Base-by-base conservation (phyloP, 2,888 invertebrate species). In the Xylota segnis region DNA sequence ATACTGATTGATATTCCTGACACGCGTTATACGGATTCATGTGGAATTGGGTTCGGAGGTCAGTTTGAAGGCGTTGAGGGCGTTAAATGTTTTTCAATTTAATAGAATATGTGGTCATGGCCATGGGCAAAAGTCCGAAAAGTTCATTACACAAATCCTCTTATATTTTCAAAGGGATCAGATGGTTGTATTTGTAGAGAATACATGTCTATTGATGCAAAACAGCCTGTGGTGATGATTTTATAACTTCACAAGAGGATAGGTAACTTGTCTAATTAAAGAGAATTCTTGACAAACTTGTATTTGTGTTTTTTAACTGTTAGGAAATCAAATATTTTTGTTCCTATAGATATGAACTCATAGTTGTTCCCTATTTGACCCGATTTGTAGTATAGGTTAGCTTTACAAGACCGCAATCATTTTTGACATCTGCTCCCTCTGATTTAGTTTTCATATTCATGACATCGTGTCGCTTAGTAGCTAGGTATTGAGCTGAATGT, bases 1-100 rank as follows among this genome's bases (percentile, higher is more conserved):
- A 45, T 34, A 37, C n/a, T 52, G 10, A 81, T 79, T 58, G 63
- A 82, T 82, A 65, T 63, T 43, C 56, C 56, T 58, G 14, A 18
- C 52, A 77, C 32, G 50, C 27, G 14, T 10, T 37, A 10, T 1
- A 23, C 34, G 4, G 32, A 63, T 18, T 32, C 10, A 18, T 37
- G 12, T 14, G 5, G 9, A 16, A 37, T 9, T 5, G 29, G n/a
- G 18, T 1, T 0, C 7, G 23, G 27, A 14, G 37, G 47, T 52
- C 23, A 16, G 6, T 16, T 52, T 66, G 50, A 72, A 40, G 37
- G 37, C 37, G 47, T 40, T 32, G 0, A 32, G 18, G 27, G 40
- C 40, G 58, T 74, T 59, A 43, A 56, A 63, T 82, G 43, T 18
- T 34, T 27, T 34, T 12, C 45, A 34, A 7, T 47, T 75, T 56